Evolutionary conservation across 2,888 invertebrate species (phyloP).

Genomic region (Enchytraeus crypticus): DNA sequence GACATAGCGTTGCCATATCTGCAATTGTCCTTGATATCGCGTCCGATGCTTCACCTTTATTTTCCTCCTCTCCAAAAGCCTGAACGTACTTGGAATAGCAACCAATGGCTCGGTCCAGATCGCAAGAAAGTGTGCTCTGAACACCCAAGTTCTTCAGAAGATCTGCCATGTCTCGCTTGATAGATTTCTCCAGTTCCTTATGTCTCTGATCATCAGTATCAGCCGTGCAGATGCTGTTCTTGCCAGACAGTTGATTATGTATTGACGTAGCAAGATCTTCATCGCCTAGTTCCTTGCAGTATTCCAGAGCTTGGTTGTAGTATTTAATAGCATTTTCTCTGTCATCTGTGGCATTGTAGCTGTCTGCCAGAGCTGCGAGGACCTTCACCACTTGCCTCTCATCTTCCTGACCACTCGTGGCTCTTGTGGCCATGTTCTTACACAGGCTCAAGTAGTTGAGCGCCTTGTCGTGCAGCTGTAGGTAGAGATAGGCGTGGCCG

Average conservation of each 20-base stretch:
- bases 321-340: constrained; percentile 21
- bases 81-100: constrained; percentile 44
- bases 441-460: constrained; percentile 41
- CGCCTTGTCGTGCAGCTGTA: constrained; percentile 36
- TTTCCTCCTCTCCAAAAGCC: constrained; percentile 35
- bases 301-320: constrained; percentile 42
- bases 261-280: constrained; percentile 29
- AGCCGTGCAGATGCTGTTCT: background rate
- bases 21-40: constrained; percentile 41
- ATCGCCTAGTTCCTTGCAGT: constrained; percentile 20
- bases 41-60: constrained; percentile 30
- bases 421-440: constrained; percentile 22
- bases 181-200: constrained; percentile 42
- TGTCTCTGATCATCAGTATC: constrained; percentile 30
- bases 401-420: constrained; percentile 4
- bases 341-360: constrained; percentile 43
- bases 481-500: constrained; percentile 37
- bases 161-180: constrained; percentile 43
- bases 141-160: constrained; percentile 42
- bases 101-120: constrained; percentile 45
- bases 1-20: constrained; percentile 44
- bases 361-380: constrained; percentile 29
- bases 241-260: constrained; percentile 37
- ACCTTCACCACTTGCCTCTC: constrained; percentile 17
- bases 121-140: constrained; percentile 44